Conservation (phyloP, 2,888 invertebrate species). For the Brenthis daphne region DNA sequence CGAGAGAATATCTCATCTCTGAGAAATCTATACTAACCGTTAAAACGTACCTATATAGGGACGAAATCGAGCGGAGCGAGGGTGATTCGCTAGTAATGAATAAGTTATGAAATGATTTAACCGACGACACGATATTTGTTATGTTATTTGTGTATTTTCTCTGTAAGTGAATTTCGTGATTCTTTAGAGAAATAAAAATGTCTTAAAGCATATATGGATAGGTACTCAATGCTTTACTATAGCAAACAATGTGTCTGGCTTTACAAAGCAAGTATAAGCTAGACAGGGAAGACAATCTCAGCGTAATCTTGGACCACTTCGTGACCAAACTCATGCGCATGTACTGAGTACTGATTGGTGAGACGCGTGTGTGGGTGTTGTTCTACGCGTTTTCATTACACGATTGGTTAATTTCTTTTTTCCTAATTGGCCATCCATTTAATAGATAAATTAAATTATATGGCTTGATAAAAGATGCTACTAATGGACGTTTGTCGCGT, state of each 20-base stretch:
- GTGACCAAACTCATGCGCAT: constrained; percentile 68
- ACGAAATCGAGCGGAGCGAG: no score
- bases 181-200: no score
- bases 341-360: constrained; percentile 50
- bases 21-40: no score
- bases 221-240: constrained; percentile 1
- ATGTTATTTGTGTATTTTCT: no score
- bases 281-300: constrained; percentile 72
- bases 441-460: constrained; percentile 12
- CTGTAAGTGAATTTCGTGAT: no score
- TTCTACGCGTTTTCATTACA: constrained; percentile 53
- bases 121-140: no score
- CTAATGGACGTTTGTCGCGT: neutral
- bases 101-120: no score
- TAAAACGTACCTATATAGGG: no score
- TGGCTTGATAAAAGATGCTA: constrained; percentile 11
- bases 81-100: no score
- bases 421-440: constrained; percentile 20
- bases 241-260: constrained; percentile 26
- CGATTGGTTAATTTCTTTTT: constrained; percentile 31
- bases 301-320: constrained; percentile 67
- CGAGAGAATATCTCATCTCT: no score
- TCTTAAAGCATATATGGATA: neutral
- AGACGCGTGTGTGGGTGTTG: constrained; percentile 53
- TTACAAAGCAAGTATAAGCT: constrained; percentile 45